Evolutionary conservation across 2,113 vertebrate species (phyloP), one percentile per base, ranked within the genome.

Genomic region (Dendropsophus ebraccatus): DNA sequence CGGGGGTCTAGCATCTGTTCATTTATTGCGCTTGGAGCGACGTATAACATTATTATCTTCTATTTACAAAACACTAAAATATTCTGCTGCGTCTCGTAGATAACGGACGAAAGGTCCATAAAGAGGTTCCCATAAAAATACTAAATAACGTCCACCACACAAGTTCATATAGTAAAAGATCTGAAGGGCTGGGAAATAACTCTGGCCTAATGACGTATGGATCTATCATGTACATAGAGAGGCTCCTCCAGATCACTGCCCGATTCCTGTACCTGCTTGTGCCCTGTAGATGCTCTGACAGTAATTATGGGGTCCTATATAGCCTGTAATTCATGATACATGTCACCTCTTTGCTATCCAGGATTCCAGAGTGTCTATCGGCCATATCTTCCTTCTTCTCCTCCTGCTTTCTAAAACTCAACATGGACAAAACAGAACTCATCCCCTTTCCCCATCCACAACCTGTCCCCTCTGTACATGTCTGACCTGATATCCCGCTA

Each of bases 1-100:
- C 78, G 47, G 47, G 62, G 58, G 56, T 65, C 35, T 47, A 81
- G 54, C 78, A 81, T 60, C 78, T 81, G 78, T 81, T 81, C 56
- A 65, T 81, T 81, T 81, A 81, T 62, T 81, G 56, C 28, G 32
- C 56, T 45, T 58, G 56, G 56, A 60, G 78, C 37, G 25, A 35
- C 16, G 23, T 81, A 62, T 81, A 79, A 65, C 37, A 81, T 62
- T 62, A 81, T 81, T 65, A 62, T 65, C 35, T 62, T 47, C 56
- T 45, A 65, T 81, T 81, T 65, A 65, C 35, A 62, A 81, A 47
- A 25, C 56, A 81, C 23, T 47, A 47, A 62, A 81, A 81, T 81
- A 65, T 81, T 81, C 78, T 81, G 37, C 78, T 81, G 78, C 19
- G 23, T 56, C 8, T 50, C 52, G 35, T 37, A 79, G 76, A 65